phyloP scores from a whole-genome alignment of 1,140 invertebrate genomes.

The Antheraea mylitta region DNA sequence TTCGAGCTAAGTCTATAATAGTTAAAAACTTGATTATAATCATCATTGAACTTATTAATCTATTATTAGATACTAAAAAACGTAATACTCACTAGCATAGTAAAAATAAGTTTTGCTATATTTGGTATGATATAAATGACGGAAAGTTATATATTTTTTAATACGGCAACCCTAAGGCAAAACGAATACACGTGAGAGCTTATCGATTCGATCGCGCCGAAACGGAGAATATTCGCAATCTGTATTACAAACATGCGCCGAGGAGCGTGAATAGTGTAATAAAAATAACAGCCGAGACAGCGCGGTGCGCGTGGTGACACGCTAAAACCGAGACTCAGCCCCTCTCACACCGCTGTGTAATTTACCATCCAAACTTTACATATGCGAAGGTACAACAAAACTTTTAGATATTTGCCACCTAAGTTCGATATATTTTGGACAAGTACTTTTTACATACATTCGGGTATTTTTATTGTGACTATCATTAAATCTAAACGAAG shows the following conservation, averaged over 20 bases:
- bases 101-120: no score
- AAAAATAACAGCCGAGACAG: conserved; percentile 37
- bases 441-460: no score
- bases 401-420: neutral
- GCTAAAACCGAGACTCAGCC: neutral
- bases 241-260: conserved; percentile 39
- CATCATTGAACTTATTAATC: no score
- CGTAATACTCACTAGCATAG: no score
- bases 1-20: no score
- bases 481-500: no score
- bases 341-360: conserved; percentile 20
- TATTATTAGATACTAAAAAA: no score
- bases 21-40: no score
- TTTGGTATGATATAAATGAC: no score
- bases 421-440: no score
- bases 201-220: conserved; percentile 28
- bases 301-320: conserved; percentile 23
- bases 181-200: conserved; percentile 23
- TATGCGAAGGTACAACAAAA: neutral
- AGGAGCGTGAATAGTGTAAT: conserved; percentile 37
- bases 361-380: neutral
- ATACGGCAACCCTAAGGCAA: neutral
- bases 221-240: conserved; percentile 31
- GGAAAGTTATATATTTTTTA: no score
- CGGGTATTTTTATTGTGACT: no score